Evolutionary conservation across 2,888 invertebrate genomes (phyloP), one percentile per base, ranked within the genome.

Genomic region (Neoitamus cyanurus): DNA sequence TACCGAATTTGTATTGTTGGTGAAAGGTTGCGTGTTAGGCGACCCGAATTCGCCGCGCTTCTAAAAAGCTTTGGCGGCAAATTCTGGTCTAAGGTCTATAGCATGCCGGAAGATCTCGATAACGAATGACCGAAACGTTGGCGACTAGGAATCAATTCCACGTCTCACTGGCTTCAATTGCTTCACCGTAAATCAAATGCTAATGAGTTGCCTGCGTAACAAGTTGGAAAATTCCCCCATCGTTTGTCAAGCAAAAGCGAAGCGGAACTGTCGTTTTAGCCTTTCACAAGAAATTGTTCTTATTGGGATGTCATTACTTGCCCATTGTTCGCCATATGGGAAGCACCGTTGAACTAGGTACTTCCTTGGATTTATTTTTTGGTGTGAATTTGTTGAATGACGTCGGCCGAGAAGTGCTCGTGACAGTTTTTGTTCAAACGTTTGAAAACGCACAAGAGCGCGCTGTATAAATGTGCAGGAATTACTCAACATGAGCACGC

Each of bases 141-240:
- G 83, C 85, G 83, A 80, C 82, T 85, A 31, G 75, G 80, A 85
- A 85, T 85, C 85, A 85, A 85, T 85, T 85, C 85, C 48, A 72
- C 85, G 85, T 85, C 83, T 85, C 85, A 85, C 75, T 85, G 85
- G 77, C 69, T 85, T 85, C 85, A 85, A 85, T 85, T 83, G 73
- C 85, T 77, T 34, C 34, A 34, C 69, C 75, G 83, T 85, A 85
- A 85, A 85, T 85, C 85, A 85, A 85, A 85, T 85, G 82, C 85
- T 85, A 85, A 85, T 85, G 85, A 85, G 85, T 82, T 82, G 82
- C 68, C 82, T 69, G 82, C 82, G 82, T 82, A 82, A 82, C 78
- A 82, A 82, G 82, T 82, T 82, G 82, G 82, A 82, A 82, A 82
- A 82, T 82, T 82, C 69, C 30, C 36, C 69, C 37, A 69, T 77